These are phyloP conservation scores for Pocillopora damicornis DNA, from an alignment of 64 coral and sea anemone genomes.

Conservation along the genomic window DNA sequence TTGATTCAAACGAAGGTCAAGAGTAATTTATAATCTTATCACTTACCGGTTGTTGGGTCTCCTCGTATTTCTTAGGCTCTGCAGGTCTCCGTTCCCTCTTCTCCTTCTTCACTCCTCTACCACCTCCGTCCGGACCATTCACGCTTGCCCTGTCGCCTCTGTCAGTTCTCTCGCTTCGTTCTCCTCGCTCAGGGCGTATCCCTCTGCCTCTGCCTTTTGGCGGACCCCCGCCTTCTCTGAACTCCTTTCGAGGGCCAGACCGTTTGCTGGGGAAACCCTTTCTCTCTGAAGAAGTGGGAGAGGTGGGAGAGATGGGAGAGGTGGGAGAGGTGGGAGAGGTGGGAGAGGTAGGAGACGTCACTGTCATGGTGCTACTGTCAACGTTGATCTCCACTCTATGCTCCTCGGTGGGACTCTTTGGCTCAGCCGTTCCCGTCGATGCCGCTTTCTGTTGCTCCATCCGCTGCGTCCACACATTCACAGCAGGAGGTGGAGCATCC, in stretches of 20 bases:
- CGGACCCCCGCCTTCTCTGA: slow-evolving; percentile 41
- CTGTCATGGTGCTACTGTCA: slow-evolving; percentile 44
- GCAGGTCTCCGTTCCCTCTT: slow-evolving; percentile 65
- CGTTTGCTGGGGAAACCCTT: slow-evolving; percentile 52
- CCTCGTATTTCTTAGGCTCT: slow-evolving; percentile 74
- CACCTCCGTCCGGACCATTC: slow-evolving; percentile 27
- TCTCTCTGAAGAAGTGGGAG: slow-evolving; percentile 62
- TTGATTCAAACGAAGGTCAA: background rate
- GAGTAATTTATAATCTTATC: background rate
- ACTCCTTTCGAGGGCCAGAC: slow-evolving; percentile 7
- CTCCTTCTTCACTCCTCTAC: slow-evolving; percentile 52
- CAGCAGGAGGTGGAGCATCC: slow-evolving; percentile 59
- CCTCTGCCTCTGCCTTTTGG: slow-evolving; percentile 41
- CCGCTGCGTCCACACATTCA: slow-evolving; percentile 79
- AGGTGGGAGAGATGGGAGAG: slow-evolving; percentile 45
- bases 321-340: slow-evolving; percentile 46
- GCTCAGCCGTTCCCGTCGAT: slow-evolving; percentile 18
- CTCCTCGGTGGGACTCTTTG: slow-evolving; percentile 23
- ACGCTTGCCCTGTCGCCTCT: slow-evolving; percentile 5
- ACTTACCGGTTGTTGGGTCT: slow-evolving; percentile 52
- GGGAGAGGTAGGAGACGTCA: slow-evolving; percentile 28
- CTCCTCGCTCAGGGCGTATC: slow-evolving; percentile 66
- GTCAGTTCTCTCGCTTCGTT: slow-evolving; percentile 32
- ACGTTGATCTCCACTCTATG: slow-evolving; percentile 15
- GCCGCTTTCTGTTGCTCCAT: slow-evolving; percentile 79